phyloP scores from a whole-genome alignment of 2,113 vertebrate species.

The Stercorarius parasiticus region DNA sequence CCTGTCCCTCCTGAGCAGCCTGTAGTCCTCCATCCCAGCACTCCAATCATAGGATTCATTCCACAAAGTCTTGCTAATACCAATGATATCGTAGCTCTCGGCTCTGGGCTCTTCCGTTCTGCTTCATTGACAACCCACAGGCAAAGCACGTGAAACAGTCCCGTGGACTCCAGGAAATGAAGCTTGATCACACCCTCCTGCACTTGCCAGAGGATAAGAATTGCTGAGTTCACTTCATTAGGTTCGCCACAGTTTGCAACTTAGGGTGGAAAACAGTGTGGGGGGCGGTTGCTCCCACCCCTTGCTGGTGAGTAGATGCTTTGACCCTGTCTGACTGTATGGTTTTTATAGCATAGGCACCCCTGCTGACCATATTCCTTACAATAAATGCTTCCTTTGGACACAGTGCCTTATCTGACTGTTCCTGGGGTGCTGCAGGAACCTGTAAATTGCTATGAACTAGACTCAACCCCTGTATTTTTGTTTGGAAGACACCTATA shows the following conservation, averaged over 20 bases:
- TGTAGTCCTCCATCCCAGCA: neutral
- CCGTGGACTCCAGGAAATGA: neutral
- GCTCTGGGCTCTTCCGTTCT: neutral
- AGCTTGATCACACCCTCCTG: neutral
- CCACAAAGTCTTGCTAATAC: neutral
- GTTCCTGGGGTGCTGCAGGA: neutral
- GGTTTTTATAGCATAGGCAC: neutral
- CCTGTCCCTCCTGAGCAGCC: neutral
- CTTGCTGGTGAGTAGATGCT: neutral
- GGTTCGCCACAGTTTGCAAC: neutral
- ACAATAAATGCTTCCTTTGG: neutral
- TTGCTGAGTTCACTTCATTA: neutral
- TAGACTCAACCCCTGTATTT: neutral
- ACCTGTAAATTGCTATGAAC: neutral
- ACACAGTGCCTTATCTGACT: neutral
- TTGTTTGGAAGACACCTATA: neutral
- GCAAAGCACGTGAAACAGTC: rapidly evolving
- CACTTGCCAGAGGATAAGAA: rapidly evolving
- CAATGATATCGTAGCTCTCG: neutral
- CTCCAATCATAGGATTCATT: neutral
- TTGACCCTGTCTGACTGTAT: neutral
- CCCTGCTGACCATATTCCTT: neutral
- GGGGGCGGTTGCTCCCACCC: rapidly evolving
- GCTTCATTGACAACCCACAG: neutral
- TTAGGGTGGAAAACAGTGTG: neutral